These are phyloP conservation scores for Vidua chalybeata DNA, from an alignment of 2,113 vertebrate genomes.

Conservation along the genomic window DNA sequence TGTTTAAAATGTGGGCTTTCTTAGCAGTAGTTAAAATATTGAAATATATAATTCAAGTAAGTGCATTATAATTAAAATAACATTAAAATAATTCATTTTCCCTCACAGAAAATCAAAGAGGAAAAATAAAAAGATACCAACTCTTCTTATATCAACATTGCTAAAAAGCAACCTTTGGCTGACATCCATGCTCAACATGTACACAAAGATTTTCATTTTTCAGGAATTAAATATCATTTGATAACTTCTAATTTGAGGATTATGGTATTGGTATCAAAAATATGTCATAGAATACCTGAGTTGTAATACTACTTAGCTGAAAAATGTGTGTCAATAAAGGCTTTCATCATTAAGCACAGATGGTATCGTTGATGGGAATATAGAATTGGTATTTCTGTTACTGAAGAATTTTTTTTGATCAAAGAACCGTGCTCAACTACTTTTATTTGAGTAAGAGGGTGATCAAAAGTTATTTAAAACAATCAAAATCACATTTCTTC, in stretches of 20 bases:
- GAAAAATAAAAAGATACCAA: neutral
- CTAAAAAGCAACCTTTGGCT: neutral
- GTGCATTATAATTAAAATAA: neutral
- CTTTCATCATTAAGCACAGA: neutral
- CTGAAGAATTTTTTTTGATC: neutral
- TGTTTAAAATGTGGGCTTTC: neutral
- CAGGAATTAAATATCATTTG: neutral
- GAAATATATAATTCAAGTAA: neutral
- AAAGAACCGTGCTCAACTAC: neutral
- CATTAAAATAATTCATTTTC: neutral
- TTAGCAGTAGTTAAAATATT: neutral
- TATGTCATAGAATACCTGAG: neutral
- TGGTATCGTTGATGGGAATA: neutral
- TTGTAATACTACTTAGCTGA: neutral
- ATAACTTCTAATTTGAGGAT: neutral
- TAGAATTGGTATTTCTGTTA: neutral
- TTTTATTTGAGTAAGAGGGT: conserved; percentile 14
- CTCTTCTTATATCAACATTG: neutral
- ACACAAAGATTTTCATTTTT: neutral
- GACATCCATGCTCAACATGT: neutral
- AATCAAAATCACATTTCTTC: conserved; percentile 33
- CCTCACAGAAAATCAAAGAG: neutral
- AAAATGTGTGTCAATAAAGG: neutral
- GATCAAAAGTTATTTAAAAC: conserved; percentile 19
- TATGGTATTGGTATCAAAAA: neutral